Conservation (phyloP, 2,888 invertebrate genomes). For the Parnassius smintheus region DNA sequence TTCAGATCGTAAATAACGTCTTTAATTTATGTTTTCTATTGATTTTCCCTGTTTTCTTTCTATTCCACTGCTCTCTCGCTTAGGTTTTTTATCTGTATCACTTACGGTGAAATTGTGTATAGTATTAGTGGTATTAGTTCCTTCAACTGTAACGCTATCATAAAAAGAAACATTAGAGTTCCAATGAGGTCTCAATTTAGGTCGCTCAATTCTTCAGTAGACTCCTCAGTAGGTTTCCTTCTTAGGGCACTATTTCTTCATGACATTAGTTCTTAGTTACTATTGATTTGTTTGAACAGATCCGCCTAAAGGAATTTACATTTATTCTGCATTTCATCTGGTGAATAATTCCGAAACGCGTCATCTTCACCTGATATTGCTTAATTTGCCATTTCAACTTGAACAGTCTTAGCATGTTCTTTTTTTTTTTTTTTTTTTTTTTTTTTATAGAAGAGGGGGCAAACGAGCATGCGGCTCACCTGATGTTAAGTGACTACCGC, state of each 20-base stretch:
- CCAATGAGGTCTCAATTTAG: constrained; percentile 58
- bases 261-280: constrained; percentile 50
- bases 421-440: too few species aligned
- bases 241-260: constrained; percentile 58
- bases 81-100: constrained; percentile 42
- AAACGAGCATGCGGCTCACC: too few species aligned
- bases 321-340: constrained; percentile 60
- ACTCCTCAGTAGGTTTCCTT: constrained; percentile 59
- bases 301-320: constrained; percentile 66
- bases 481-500: too few species aligned
- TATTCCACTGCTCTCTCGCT: constrained; percentile 45
- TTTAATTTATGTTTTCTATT: constrained; percentile 67
- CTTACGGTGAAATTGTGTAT: constrained; percentile 39
- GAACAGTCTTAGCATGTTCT: constrained; percentile 79
- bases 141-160: constrained; percentile 45
- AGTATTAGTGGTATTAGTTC: constrained; percentile 43
- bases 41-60: constrained; percentile 58
- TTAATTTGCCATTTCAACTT: constrained; percentile 78
- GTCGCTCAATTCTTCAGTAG: constrained; percentile 64
- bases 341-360: constrained; percentile 43
- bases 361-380: constrained; percentile 61
- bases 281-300: constrained; percentile 66
- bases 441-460: too few species aligned
- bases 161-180: constrained; percentile 63
- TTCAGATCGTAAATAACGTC: constrained; percentile 72